A percentile compares a stretch with the other conserved stretches of the same genome.
These are phyloP conservation scores for Pammene aurita DNA, from an alignment of 2,888 invertebrate species.

Conservation along the genomic window DNA sequence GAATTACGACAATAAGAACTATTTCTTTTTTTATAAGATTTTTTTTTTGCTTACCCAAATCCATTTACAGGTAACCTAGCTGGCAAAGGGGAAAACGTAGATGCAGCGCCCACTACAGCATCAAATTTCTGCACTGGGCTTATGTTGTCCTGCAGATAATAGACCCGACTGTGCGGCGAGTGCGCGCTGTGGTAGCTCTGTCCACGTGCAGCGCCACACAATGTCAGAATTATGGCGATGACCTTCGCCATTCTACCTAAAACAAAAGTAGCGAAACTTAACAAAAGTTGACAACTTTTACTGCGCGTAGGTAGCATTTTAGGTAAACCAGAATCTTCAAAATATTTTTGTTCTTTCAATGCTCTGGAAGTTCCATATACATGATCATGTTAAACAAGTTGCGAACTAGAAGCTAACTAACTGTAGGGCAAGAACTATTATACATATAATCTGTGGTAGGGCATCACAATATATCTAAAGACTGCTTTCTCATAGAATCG, in stretches of 20 bases:
- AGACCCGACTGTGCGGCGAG: neutral
- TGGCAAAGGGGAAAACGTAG: slow-evolving; percentile 44
- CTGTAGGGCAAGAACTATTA: too few species aligned
- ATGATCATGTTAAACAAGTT: too few species aligned
- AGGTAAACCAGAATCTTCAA: too few species aligned
- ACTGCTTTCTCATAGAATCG: too few species aligned
- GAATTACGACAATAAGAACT: neutral
- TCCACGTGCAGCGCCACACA: slow-evolving; percentile 50
- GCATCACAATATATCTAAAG: too few species aligned
- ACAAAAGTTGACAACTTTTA: neutral
- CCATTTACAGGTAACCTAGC: slow-evolving; percentile 64
- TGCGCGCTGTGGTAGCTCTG: slow-evolving; percentile 45
- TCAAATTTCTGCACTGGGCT: slow-evolving; percentile 40
- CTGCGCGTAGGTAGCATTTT: neutral
- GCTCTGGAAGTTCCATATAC: too few species aligned
- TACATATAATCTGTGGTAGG: too few species aligned
- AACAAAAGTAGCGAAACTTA: slow-evolving; percentile 49
- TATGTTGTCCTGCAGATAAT: slow-evolving; percentile 12
- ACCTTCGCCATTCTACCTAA: slow-evolving; percentile 56
- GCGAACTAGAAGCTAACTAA: too few species aligned
- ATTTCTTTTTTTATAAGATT: too few species aligned
- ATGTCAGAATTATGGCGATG: slow-evolving; percentile 49
- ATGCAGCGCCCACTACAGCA: slow-evolving; percentile 49
- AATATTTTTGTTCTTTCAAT: too few species aligned
- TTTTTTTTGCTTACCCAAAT: slow-evolving; percentile 58